These are phyloP conservation scores for Odontothrips loti DNA, from an alignment of 2,888 invertebrate genomes.

Conservation along the genomic window DNA sequence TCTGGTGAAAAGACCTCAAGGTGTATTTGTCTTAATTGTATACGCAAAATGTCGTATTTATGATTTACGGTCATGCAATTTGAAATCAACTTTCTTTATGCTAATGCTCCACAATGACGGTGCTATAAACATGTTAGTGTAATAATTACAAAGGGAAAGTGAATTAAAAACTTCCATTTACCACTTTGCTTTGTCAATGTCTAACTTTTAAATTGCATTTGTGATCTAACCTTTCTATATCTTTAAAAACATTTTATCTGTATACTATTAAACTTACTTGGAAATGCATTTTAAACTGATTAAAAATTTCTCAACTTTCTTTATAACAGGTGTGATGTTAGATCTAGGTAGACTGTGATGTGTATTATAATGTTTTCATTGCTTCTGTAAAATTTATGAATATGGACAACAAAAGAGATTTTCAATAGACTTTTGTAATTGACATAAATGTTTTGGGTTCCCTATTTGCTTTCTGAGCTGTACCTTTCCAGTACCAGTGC, in stretches of 20 bases:
- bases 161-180: slow-evolving; percentile 5
- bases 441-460: background rate
- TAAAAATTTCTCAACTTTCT: background rate
- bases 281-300: background rate
- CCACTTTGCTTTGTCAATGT: slow-evolving; percentile 3
- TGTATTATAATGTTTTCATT: slow-evolving; percentile 22
- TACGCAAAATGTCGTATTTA: too few species aligned
- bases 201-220: slow-evolving; percentile 2
- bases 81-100: too few species aligned
- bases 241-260: background rate
- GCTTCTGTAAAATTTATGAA: background rate
- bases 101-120: background rate
- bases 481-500: background rate
- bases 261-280: background rate
- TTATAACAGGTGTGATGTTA: slow-evolving; percentile 26
- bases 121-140: background rate
- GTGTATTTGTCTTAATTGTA: background rate
- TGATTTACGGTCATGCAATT: too few species aligned
- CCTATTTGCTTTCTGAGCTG: background rate
- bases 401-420: background rate
- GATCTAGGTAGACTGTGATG: slow-evolving; percentile 24
- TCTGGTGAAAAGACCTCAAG: background rate
- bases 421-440: background rate
- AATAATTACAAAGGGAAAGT: background rate
- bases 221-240: background rate